Conservation (phyloP, 1,140 invertebrate genomes). For the Drosophila murphyi region DNA sequence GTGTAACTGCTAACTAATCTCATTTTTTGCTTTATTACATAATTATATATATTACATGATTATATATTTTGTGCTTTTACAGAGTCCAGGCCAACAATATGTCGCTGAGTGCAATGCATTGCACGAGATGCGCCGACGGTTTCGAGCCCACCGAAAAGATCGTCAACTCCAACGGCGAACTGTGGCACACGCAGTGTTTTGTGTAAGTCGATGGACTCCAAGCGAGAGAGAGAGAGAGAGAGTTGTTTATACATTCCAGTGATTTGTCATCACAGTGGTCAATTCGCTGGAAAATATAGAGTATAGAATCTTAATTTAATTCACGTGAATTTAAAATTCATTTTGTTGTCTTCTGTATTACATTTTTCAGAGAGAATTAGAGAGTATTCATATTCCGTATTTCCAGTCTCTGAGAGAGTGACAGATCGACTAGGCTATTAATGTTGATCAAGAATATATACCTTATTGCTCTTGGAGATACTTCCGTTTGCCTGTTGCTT, state of each 20-base stretch:
- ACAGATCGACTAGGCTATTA: too few relatives aligned
- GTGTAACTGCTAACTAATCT: conserved; percentile 51
- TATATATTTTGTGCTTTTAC: conserved; percentile 27
- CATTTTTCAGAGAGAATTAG: too few relatives aligned
- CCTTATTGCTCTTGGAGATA: too few relatives aligned
- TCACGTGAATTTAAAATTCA: too few relatives aligned
- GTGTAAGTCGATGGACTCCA: conserved; percentile 90
- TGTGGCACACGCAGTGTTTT: conserved; percentile 99
- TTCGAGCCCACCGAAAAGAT: conserved; percentile 99
- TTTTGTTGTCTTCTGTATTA: too few relatives aligned
- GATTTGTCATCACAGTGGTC: neutral
- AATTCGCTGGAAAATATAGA: neutral
- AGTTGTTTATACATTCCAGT: neutral
- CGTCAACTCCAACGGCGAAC: conserved; percentile 98
- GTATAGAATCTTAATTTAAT: too few relatives aligned
- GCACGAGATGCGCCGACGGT: conserved; percentile 96
- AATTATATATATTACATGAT: neutral
- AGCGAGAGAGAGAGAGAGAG: neutral
- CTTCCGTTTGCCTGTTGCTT: too few relatives aligned
- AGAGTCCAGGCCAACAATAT: conserved; percentile 86
- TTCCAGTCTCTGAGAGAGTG: too few relatives aligned
- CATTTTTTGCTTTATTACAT: neutral
- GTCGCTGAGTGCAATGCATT: conserved; percentile 95
- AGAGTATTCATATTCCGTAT: too few relatives aligned
- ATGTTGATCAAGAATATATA: too few relatives aligned